Evolutionary conservation across 2,113 vertebrate species (phyloP), one percentile per base, ranked within the genome.

Genomic region (Hucho hucho): DNA sequence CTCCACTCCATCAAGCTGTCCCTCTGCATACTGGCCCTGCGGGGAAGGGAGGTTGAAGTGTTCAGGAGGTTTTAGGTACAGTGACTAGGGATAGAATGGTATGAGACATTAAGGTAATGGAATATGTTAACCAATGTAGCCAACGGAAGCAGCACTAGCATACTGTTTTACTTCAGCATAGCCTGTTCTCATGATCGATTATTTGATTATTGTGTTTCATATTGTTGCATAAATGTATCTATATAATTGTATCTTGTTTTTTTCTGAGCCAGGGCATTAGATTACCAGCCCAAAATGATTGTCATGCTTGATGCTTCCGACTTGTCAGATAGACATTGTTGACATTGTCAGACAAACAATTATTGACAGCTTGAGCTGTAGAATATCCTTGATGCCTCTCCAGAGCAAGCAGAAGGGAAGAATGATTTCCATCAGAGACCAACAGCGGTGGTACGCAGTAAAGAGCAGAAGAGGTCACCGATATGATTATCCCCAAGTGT

Each of bases 401-500:
- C 64, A 22, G 70, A 18, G 49, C 59, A 72, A 76, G 85, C 67
- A 79, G 67, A 49, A 83, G 82, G 61, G 25, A 83, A 67, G 83
- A 84, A 85, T 86, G 78, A 74, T 74, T 72, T 81, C 20, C 76
- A 83, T 78, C 74, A 70, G 69, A 83, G 84, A 89, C 74, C 76
- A 66, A 78, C 75, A 59, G 64, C 82, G 77, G 79, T 20, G 77
- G 63, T 76, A 83, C 87, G 73, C 47, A 1, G 84, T 56, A 28
- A 85, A 82, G 79, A 76, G 72, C 79, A 78, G 68, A 72, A 78
- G 86, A 88, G 86, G 88, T 90, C 87, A 86, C 82, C 73, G 75
- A 89, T 88, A 87, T 90, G 91, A 92, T 92, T 90, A 90, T 88
- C 87, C 84, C 78, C 5, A 64, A 84, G 81, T 87, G 88, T 90